Evolutionary conservation across 1,140 invertebrate genomes (phyloP), one percentile per base, ranked within the genome.

Genomic region (Pseudomyrmex flavicornis): DNA sequence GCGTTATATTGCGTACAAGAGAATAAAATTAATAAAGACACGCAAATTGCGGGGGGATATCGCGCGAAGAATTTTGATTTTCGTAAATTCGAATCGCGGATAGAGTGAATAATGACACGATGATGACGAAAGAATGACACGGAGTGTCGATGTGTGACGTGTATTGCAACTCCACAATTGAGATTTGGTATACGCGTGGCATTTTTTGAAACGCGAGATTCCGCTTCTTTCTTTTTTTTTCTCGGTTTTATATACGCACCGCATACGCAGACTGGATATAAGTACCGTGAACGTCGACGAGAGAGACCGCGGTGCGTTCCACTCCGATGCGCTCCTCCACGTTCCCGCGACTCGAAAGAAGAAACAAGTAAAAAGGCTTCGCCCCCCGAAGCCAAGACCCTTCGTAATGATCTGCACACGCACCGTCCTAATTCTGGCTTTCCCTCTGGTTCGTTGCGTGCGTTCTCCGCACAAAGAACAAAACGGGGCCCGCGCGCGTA

Each of bases 271-370:
- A 83, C 82, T 66, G 85, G 74, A 70, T 52, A 73, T 62, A 73
- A 83, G 84, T 76, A 76, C 84, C 61, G 63, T 84, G 75, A 84
- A 70, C 70, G 73, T 56, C 84, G 82, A 84, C 84, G 82, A 84
- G 84, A 70, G 35, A 35, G 35, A 35, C 35, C 76, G 86, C 82
- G 83, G 82, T 70, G 77, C 79, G 89, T 89, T 80, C 86, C 89
- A 88, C 87, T 90, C 88, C 79, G 89, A 80, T 90, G 89, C 88
- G 61, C 72, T 52, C 73, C 61, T 73, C 85, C 88, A 75, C 76
- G 61, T 72, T 73, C 74, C 26, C 62, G 73, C 61, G 72, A 44
- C 82, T 75, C 59, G 66, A n/a, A 35, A 35, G 44, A 26, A 85
- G 63, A 75, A 65, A 35, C 35, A 72, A 61, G 59, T 15, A 87